phyloP scores from a whole-genome alignment of 2,888 invertebrate genomes.

The Hyles lineata region DNA sequence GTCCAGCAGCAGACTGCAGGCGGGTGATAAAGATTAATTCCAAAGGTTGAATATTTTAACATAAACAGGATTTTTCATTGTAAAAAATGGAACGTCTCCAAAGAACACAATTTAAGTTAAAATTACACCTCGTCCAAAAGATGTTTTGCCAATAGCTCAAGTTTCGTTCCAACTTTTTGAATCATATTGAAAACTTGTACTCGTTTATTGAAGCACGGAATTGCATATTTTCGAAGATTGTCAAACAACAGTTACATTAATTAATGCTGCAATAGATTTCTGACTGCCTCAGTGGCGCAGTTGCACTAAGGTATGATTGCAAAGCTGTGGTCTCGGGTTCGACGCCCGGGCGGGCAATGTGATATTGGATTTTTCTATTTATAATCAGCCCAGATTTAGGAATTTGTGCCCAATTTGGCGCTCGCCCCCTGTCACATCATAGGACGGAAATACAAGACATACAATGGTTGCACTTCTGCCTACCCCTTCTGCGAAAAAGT shows the following conservation, averaged over 20 bases:
- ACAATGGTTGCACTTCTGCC: too few species aligned
- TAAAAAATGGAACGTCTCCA: background rate
- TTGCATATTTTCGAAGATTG: background rate
- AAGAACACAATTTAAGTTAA: constrained; percentile 2
- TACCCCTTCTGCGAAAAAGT: too few species aligned
- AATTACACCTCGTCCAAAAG: background rate
- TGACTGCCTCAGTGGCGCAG: too few species aligned
- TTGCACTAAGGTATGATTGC: too few species aligned
- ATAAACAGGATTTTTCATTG: background rate
- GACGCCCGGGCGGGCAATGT: too few species aligned
- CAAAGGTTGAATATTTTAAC: constrained; percentile 2
- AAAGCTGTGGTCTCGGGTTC: too few species aligned
- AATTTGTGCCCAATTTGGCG: too few species aligned
- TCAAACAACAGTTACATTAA: background rate
- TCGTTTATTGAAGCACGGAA: background rate
- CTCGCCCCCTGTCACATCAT: too few species aligned
- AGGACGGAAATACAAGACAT: too few species aligned
- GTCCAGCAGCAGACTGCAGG: background rate
- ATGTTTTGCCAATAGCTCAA: constrained; percentile 4
- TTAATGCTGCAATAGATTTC: background rate
- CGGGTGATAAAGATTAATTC: background rate
- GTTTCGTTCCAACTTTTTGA: constrained; percentile 7
- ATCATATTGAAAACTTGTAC: constrained; percentile 16
- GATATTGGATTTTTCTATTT: too few species aligned
- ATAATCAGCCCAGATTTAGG: too few species aligned